Percentiles rank a stretch among this genome's conserved stretches.
Evolutionary conservation across 2,797 vertebrate species (phyloP).

Genomic region (Numenius phaeopus): DNA sequence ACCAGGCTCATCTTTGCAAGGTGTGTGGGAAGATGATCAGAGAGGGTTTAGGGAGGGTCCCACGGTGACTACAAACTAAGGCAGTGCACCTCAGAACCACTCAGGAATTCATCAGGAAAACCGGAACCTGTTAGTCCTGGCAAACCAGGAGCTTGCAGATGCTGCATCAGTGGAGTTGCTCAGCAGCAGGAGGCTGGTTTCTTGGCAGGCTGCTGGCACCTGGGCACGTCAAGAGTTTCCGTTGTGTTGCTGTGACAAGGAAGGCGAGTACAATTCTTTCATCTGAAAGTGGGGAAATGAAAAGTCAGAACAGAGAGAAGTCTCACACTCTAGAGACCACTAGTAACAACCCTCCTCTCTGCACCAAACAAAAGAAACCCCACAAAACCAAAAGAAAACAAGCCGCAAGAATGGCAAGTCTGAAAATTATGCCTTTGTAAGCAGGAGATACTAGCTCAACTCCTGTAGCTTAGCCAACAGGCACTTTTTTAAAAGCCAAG

Average conservation of each 20-base stretch:
- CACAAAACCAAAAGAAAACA: neutral
- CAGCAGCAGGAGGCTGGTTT: neutral
- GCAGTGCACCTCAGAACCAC: neutral
- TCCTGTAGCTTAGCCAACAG: neutral
- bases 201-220: neutral
- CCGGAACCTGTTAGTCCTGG: neutral
- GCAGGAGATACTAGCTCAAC: neutral
- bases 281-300: neutral
- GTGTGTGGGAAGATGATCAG: neutral
- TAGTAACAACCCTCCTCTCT: neutral
- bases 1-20: neutral
- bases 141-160: neutral
- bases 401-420: neutral
- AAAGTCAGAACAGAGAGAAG: neutral
- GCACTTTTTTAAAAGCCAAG: neutral
- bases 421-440: neutral
- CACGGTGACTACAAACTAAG: neutral
- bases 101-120: neutral
- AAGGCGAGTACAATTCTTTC: neutral
- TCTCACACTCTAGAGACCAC: neutral
- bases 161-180: rapidly evolving
- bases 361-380: neutral
- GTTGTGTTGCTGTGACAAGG: neutral
- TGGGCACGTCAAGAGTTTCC: rapidly evolving
- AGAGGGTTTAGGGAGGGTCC: neutral